Conservation (phyloP, 2,113 vertebrate species). For the human (Homo sapiens) region GRCh38 chr2:168056001-168056500, state of each 20-base stretch:
- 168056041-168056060: background rate
- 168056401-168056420: background rate
- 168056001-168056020: background rate
- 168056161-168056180: background rate
- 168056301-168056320: background rate
- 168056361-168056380: background rate
- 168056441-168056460: background rate
- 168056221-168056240: background rate
- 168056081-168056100: background rate
- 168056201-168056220: background rate
- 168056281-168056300: constrained; percentile 22
- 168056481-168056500: background rate
- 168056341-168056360: background rate
- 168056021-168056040: background rate
- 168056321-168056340: background rate
- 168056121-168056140: constrained; percentile 26
- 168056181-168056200: background rate
- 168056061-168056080: background rate
- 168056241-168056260: background rate
- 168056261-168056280: background rate
- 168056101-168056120: background rate
- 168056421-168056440: constrained; percentile 1
- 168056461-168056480: background rate
- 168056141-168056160: background rate
- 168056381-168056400: background rate